Evolutionary conservation across 2,113 vertebrate genomes (phyloP), one percentile per base, ranked within the genome.

Genomic region (Peromyscus californicus): DNA sequence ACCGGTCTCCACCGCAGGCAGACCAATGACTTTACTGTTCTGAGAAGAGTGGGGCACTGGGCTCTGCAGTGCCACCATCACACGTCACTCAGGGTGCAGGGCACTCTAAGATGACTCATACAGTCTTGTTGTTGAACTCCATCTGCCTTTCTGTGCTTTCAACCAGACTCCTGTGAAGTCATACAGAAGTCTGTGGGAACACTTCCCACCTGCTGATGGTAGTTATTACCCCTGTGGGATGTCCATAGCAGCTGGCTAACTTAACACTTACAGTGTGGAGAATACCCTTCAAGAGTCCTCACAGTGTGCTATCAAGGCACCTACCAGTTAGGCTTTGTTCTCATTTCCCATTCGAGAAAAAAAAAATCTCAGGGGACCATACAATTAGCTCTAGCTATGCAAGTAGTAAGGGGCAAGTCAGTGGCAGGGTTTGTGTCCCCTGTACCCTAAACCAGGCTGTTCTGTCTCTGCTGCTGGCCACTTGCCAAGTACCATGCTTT

Each of bases 151-250:
- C 36, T 48, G 13, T 61, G 9, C 33, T 26, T 39, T 39, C 24
- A 67, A 22, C 54, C 76, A 59, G 67, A 76, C n/a, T 45, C 42
- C 51, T 75, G 26, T 29, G 19, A 54, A 7, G n/a, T n/a, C 39
- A 19, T 51, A 45, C 26, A 29, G 76, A 80, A 0, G 63, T n/a
- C 33, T 5, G 2, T 29, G 19, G 63, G 16, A 4, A 45, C 3
- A 12, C 16, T 26, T 75, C 51, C 48, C n/a, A 4, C 17, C 12
- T 59, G 12, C 0, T 6, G 21, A 36, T n/a, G 59, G 15, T 3
- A 21, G 36, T 48, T 1, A 2, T 42, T 3, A 2, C 31, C 39
- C 48, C 39, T 3, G 5, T 1, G 8, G 5, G 21, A 42, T 76
- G 54, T 19, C 26, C 36, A 33, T 12, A 61, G 67, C 0, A 75